Percentiles rank a stretch among this genome's conserved stretches.
phyloP scores from a whole-genome alignment of 2,888 invertebrate genomes.

The Pharmacophagus antenor region DNA sequence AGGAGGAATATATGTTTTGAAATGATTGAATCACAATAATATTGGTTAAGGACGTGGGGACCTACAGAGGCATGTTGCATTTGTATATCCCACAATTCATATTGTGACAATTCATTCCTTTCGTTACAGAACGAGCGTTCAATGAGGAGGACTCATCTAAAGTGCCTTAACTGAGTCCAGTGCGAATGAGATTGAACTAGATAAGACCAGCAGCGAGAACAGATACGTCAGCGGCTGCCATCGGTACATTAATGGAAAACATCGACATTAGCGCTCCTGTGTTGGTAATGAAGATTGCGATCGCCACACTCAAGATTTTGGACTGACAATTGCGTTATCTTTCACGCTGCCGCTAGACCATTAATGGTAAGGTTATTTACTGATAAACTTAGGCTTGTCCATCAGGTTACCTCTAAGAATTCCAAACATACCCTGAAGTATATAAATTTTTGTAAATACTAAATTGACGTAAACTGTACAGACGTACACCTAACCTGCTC shows the following conservation, averaged over 20 bases:
- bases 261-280: constrained; percentile 32
- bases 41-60: no score
- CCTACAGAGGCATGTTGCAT: no score
- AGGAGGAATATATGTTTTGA: no score
- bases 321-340: constrained; percentile 36
- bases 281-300: constrained; percentile 38
- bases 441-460: no score
- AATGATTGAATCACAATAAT: no score
- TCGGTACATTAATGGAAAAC: constrained; percentile 40
- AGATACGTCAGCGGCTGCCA: constrained; percentile 26
- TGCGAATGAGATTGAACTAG: constrained; percentile 34
- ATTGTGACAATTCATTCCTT: constrained; percentile 21
- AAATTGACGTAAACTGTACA: no score
- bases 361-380: constrained; percentile 38
- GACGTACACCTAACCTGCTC: no score
- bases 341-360: constrained; percentile 31
- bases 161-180: constrained; percentile 31
- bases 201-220: constrained; percentile 30
- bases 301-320: constrained; percentile 26
- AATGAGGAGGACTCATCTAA: constrained; percentile 7
- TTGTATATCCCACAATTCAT: background rate
- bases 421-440: no score
- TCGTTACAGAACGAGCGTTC: constrained; percentile 32
- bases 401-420: no score
- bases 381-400: background rate